Percentiles rank a stretch among this genome's conserved stretches.
Conservation (phyloP, 2,797 vertebrate species). For the Anguilla anguilla region DNA sequence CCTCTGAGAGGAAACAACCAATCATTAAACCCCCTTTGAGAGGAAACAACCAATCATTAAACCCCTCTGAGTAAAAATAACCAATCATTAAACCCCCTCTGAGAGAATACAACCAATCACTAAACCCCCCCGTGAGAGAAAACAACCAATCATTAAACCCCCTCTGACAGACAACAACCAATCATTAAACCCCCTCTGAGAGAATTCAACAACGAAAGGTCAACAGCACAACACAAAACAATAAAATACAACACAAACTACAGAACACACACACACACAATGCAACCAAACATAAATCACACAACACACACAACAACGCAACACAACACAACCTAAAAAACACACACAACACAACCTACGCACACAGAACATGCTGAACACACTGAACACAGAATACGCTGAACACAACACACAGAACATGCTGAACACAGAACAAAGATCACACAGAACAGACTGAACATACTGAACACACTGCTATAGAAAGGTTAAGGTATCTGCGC, state of each 20-base stretch:
- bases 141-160: conserved; percentile 77
- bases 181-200: not conserved
- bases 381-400: too few relatives aligned
- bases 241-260: too few relatives aligned
- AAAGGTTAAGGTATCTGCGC: conserved; percentile 42
- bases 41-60: not conserved
- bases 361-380: too few relatives aligned
- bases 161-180: conserved; percentile 71
- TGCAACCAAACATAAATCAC: too few relatives aligned
- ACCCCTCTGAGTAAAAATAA: not conserved
- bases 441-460: not conserved
- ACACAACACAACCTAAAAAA: too few relatives aligned
- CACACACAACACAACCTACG: not conserved
- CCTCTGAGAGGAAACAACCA: conserved; percentile 71
- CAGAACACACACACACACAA: too few relatives aligned
- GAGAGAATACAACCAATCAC: conserved; percentile 36
- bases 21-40: not conserved
- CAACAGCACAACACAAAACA: not conserved
- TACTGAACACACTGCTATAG: too few relatives aligned
- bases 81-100: conserved; percentile 88
- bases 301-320: too few relatives aligned
- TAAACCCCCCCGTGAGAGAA: not conserved
- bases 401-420: too few relatives aligned
- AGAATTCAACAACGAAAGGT: not conserved
- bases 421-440: not conserved